A percentile compares a stretch with the other conserved stretches of the same genome.
Conservation (phyloP, 1,140 invertebrate species). For the Hirudo medicinalis region DNA sequence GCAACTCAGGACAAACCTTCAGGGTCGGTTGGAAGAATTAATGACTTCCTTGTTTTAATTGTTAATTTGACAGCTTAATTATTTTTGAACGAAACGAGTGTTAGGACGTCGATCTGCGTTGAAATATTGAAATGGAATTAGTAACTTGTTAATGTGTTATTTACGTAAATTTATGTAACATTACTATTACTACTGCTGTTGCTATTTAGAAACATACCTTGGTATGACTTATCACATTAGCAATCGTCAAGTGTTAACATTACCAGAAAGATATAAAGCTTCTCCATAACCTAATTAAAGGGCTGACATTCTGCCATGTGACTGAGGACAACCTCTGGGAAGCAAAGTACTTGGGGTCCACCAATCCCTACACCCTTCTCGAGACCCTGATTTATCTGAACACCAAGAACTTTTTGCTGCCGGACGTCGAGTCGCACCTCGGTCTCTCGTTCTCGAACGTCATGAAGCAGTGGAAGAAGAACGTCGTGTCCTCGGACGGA, state of each 20-base stretch:
- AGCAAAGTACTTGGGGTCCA: conserved; percentile 18
- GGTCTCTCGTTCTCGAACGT: conserved; percentile 19
- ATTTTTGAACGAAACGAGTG: no score
- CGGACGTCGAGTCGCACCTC: conserved; percentile 15
- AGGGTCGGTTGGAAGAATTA: neutral
- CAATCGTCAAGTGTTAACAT: no score
- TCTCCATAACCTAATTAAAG: neutral
- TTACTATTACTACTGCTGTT: no score
- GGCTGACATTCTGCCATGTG: conserved; percentile 20
- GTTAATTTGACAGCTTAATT: no score
- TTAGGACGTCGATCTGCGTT: no score
- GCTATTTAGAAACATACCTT: no score
- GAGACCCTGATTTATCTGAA: conserved; percentile 21
- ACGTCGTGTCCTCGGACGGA: neutral
- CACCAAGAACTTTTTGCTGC: conserved; percentile 21
- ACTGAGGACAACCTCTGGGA: conserved; percentile 24
- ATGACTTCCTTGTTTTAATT: no score
- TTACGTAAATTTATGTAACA: no score
- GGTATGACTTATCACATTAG: no score
- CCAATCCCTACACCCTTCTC: conserved; percentile 16
- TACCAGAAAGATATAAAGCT: no score
- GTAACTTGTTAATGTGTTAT: no score
- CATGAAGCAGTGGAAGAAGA: conserved; percentile 17
- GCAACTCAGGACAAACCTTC: neutral
- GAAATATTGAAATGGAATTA: no score